Percentiles rank a stretch among this genome's conserved stretches.
Conservation (phyloP, 2,888 invertebrate genomes). For the Hydrotaea cyrtoneurina region DNA sequence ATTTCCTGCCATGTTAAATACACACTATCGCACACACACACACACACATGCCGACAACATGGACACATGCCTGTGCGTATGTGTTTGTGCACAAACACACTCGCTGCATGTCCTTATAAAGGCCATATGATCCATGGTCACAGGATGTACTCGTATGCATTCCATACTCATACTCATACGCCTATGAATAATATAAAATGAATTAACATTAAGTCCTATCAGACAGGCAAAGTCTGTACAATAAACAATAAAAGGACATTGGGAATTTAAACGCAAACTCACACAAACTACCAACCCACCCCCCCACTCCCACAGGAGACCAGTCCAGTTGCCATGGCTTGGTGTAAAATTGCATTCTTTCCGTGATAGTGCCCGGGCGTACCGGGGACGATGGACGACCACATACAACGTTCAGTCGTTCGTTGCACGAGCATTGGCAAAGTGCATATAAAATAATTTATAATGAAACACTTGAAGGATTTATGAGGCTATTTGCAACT, state of each 20-base stretch:
- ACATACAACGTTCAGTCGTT: too few species aligned
- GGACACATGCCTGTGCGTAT: too few species aligned
- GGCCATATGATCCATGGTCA: conserved; percentile 23
- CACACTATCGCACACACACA: not conserved
- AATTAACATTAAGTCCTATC: conserved; percentile 62
- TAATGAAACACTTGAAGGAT: conserved; percentile 65
- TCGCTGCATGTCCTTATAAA: conserved; percentile 13
- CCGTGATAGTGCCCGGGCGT: not conserved
- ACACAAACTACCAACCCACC: not conserved
- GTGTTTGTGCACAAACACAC: not conserved
- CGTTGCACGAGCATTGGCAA: conserved; percentile 33
- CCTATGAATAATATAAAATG: conserved; percentile 58
- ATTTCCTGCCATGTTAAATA: conserved; percentile 40
- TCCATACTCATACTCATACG: not conserved
- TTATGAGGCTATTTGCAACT: conserved; percentile 63
- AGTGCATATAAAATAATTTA: conserved; percentile 65
- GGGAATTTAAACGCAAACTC: conserved; percentile 41
- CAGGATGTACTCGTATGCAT: not conserved
- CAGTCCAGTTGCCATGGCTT: not conserved
- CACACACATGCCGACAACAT: too few species aligned
- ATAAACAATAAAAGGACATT: conserved; percentile 62
- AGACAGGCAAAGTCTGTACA: conserved; percentile 51
- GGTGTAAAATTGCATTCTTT: not conserved
- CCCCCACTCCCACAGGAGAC: not conserved
- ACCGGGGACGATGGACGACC: too few species aligned